Percentiles rank a stretch among this genome's conserved stretches.
Conservation (phyloP, 2,797 vertebrate species). For the Sebastolobus alascanus region DNA sequence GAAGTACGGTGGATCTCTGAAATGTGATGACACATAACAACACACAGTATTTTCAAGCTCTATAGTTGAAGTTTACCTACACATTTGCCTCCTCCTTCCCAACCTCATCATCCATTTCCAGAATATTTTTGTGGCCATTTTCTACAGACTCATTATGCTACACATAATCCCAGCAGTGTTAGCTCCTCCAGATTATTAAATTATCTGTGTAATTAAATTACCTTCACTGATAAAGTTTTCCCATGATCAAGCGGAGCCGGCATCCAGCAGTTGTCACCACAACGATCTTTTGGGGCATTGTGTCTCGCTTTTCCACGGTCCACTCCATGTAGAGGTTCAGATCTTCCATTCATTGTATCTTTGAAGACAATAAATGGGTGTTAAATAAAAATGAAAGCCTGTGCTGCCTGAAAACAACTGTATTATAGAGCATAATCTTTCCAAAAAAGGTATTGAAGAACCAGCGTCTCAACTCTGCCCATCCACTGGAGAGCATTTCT, state of each 20-base stretch:
- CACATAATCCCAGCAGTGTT: conserved; percentile 5
- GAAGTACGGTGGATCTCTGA: background rate
- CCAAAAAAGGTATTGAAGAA: conserved; percentile 14
- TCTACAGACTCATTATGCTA: background rate
- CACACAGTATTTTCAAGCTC: background rate
- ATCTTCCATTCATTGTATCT: conserved; percentile 29
- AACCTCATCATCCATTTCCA: background rate
- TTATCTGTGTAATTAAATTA: conserved; percentile 42
- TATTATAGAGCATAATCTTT: background rate
- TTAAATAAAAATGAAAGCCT: background rate
- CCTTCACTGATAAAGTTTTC: conserved; percentile 45
- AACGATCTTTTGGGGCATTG: conserved; percentile 17
- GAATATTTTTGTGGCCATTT: background rate
- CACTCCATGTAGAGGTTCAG: conserved; percentile 2
- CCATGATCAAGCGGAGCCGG: conserved; percentile 18
- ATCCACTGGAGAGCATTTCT: conserved; percentile 35
- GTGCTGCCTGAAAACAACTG: too few species aligned
- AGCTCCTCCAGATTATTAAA: conserved; percentile 10
- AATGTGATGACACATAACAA: background rate
- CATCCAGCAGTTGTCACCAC: conserved; percentile 17
- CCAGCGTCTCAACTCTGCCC: conserved; percentile 25
- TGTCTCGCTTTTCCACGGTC: conserved; percentile 31
- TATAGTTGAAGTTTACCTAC: background rate
- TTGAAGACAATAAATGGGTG: background rate
- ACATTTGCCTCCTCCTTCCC: background rate